phyloP scores from a whole-genome alignment of 2,888 invertebrate species.

The Drosophila melanosoma region DNA sequence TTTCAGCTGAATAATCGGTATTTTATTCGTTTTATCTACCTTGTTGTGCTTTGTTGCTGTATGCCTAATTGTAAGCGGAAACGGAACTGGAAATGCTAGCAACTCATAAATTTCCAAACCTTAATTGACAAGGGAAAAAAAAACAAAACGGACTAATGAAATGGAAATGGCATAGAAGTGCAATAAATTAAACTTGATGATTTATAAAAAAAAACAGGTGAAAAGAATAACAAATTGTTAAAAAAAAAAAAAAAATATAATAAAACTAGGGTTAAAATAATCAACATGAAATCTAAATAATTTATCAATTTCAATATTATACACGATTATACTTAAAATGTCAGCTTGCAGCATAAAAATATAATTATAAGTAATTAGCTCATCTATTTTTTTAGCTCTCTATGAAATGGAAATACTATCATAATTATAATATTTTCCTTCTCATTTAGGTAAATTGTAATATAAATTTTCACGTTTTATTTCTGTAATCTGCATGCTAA shows the following conservation, averaged over 20 bases:
- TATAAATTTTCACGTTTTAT: neutral
- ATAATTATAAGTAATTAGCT: no score
- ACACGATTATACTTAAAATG: neutral
- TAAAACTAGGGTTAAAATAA: neutral
- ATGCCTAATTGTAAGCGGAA: constrained; percentile 64
- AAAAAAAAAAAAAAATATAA: constrained; percentile 8
- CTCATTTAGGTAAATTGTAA: neutral
- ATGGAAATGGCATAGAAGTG: constrained; percentile 31
- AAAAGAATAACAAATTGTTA: neutral
- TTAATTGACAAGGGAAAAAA: constrained; percentile 18
- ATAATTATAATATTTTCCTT: neutral
- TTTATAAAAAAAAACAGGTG: constrained; percentile 37
- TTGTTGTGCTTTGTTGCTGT: neutral
- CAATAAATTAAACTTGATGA: constrained; percentile 66
- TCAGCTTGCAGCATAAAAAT: neutral
- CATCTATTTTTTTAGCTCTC: neutral
- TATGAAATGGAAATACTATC: neutral
- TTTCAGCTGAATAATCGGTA: neutral
- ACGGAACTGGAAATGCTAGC: constrained; percentile 57
- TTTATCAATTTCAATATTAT: neutral
- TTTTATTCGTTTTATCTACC: neutral
- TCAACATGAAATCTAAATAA: neutral
- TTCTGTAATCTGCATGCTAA: neutral
- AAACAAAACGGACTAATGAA: constrained; percentile 13
- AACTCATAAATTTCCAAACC: constrained; percentile 57